Evolutionary conservation across 2,888 invertebrate species (phyloP).

Genomic region (Anodontia alba): DNA sequence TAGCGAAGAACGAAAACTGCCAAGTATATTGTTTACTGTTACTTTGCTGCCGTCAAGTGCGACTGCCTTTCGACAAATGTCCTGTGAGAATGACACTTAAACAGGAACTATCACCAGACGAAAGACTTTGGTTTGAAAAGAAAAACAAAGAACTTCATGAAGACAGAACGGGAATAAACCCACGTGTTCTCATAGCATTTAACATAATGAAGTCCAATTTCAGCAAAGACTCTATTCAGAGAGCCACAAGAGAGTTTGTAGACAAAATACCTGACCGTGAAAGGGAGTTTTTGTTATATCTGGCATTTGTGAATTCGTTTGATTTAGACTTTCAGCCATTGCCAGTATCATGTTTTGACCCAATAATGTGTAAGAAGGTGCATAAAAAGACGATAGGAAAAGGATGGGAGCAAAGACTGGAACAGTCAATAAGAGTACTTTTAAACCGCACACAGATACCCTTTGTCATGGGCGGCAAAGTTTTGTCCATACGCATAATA

Average conservation of each 20-base stretch:
- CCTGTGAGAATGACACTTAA: neutral
- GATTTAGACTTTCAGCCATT: neutral
- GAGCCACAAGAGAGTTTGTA: neutral
- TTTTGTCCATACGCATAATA: neutral
- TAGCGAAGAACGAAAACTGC: neutral
- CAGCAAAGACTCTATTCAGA: neutral
- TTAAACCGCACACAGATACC: neutral
- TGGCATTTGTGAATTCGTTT: neutral
- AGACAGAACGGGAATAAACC: neutral
- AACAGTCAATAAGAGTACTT: neutral
- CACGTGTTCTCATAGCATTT: neutral
- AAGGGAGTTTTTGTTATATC: neutral
- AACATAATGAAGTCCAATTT: conserved; percentile 7
- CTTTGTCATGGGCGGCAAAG: neutral
- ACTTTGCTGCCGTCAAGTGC: neutral
- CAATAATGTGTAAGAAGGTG: neutral
- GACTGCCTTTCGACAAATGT: neutral
- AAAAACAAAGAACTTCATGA: neutral
- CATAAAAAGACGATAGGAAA: neutral
- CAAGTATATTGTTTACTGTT: neutral
- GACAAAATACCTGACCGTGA: neutral
- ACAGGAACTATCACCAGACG: neutral
- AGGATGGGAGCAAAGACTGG: conserved; percentile 1
- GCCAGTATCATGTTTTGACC: neutral
- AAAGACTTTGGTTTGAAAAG: neutral